Evolutionary conservation across 2,113 vertebrate species (phyloP).

Genomic region (Acrocephalus kingi): DNA sequence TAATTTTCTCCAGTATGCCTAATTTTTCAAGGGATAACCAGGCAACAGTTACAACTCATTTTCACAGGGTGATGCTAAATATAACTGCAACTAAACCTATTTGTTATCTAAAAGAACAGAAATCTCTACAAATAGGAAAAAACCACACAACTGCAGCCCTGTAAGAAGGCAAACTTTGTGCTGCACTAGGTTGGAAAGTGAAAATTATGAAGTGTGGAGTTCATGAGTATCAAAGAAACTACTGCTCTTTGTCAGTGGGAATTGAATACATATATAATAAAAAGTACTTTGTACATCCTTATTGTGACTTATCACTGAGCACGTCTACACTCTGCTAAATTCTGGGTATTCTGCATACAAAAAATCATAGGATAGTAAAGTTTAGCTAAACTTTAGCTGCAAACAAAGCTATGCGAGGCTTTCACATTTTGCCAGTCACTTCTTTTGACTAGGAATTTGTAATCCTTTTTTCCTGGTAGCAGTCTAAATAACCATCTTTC

Average conservation of each 20-base stretch:
- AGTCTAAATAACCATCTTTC: not conserved
- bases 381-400: not conserved
- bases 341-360: not conserved
- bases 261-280: not conserved
- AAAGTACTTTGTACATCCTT: not conserved
- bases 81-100: not conserved
- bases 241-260: not conserved
- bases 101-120: not conserved
- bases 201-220: not conserved
- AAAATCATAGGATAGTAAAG: not conserved
- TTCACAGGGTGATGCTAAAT: not conserved
- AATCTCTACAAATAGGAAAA: not conserved
- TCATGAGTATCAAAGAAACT: not conserved
- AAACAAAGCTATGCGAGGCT: not conserved
- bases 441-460: not conserved
- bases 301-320: not conserved
- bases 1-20: not conserved
- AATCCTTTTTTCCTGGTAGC: not conserved
- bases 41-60: not conserved
- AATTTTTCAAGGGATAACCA: not conserved
- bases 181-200: not conserved
- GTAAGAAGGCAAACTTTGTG: not conserved
- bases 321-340: not conserved
- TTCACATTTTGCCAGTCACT: not conserved
- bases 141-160: not conserved